phyloP scores from a whole-genome alignment of 1,140 invertebrate genomes.

The Chironomus striatipennis region DNA sequence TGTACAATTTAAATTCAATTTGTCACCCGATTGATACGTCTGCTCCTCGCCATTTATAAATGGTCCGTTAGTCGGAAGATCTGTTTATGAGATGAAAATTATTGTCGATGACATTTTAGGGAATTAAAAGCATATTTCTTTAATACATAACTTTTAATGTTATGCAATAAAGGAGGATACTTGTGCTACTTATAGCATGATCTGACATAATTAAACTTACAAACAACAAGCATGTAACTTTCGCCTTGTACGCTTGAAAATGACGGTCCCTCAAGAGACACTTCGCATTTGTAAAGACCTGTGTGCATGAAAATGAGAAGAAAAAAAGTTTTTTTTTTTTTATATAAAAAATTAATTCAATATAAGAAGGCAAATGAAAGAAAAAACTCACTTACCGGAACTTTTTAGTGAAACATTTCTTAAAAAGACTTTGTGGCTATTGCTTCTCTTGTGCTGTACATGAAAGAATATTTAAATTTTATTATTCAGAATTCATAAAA shows the following conservation, averaged over 20 bases:
- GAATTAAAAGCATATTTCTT: neutral
- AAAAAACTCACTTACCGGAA: neutral
- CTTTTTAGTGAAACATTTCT: slow-evolving; percentile 53
- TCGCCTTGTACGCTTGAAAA: slow-evolving; percentile 59
- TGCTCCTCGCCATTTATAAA: slow-evolving; percentile 68
- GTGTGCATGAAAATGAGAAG: slow-evolving; percentile 35
- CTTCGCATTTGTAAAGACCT: slow-evolving; percentile 65
- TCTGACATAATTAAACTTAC: slow-evolving; percentile 45
- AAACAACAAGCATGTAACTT: slow-evolving; percentile 59
- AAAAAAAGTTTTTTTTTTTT: neutral
- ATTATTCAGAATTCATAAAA: neutral
- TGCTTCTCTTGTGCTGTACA: slow-evolving; percentile 47
- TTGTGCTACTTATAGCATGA: neutral
- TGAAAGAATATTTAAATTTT: neutral
- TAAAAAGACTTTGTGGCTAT: slow-evolving; percentile 51
- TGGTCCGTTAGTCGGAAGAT: slow-evolving; percentile 64
- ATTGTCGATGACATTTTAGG: neutral
- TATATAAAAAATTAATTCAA: neutral
- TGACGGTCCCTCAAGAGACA: slow-evolving; percentile 64
- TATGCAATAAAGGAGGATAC: neutral
- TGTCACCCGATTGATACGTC: slow-evolving; percentile 69
- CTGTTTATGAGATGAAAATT: slow-evolving; percentile 42
- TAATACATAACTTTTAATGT: neutral
- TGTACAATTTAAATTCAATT: slow-evolving; percentile 73
- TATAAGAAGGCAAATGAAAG: neutral